Base-by-base conservation (phyloP, 1,140 invertebrate genomes). In the Formica exsecta region DNA sequence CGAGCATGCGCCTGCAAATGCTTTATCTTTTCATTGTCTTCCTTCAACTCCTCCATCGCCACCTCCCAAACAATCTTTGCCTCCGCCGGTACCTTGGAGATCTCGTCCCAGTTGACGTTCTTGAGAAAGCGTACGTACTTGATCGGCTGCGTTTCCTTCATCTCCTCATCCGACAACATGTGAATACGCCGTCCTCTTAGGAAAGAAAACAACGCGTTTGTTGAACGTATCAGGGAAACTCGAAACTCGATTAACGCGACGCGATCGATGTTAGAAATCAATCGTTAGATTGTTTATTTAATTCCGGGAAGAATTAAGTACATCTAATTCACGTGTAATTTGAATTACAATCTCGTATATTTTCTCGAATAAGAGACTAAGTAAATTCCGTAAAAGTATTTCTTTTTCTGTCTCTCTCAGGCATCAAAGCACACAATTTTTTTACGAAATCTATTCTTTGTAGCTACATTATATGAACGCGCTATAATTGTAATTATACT, bases 81-180 rank as follows among this genome's bases (percentile, higher is more conserved):
- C 11, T 75, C 71, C n/a, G 13, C 38, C 29, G 68, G 62, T 29
- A 75, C 48, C 51, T 84, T 71, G 38, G 62, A 83, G 25, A 86
- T 68, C 48, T 84, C 85, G 65, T 75, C 70, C 54, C 62, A 59
- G 48, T 73, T 68, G 70, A 86, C 54, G 57, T 9, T 59, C 57
- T 83, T 66, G 41, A 84, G 68, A 59, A 68, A 48, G 61, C 77
- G 77, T 44, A 59, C 79, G 38, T 86, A 75, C 57, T 84, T 84
- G 54, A 75, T 75, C 25, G 51, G 73, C 36, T 36, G 48, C 6
- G 8, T 65, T 44, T 64, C 38, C 61, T 83, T 65, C 29, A 75
- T 75, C 62, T 86, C 79, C 38, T 59, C 48, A 44, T 74, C 62
- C 36, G 65, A 8, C 38, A 64, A 36, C 66, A 62, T 79, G 76